phyloP scores from a whole-genome alignment of 2,797 vertebrate species.

The Vespertilio murinus region DNA sequence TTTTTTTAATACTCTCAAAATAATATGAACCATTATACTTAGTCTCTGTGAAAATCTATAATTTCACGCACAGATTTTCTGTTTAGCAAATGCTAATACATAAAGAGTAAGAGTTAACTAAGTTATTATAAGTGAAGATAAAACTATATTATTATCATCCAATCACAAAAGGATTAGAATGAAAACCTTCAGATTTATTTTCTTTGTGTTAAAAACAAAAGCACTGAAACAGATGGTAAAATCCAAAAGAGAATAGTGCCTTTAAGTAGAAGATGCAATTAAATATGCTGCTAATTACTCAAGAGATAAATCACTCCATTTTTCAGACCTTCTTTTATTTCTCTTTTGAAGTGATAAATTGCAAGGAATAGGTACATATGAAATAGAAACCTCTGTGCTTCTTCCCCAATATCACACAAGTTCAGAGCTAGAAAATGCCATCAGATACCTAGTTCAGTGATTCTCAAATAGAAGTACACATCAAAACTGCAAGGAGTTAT shows the following conservation, averaged over 20 bases:
- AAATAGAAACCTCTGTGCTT: not conserved
- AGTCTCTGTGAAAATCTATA: not conserved
- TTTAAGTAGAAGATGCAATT: not conserved
- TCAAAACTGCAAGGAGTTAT: not conserved
- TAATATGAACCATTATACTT: not conserved
- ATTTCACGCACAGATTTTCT: conserved; percentile 41
- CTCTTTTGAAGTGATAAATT: not conserved
- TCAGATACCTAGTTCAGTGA: not conserved
- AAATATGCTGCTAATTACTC: not conserved
- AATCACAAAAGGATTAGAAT: not conserved
- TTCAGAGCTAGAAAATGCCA: not conserved
- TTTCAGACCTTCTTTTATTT: not conserved
- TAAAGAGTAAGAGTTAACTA: not conserved
- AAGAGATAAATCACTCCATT: not conserved
- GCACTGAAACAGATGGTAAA: not conserved
- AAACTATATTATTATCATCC: conserved; percentile 2
- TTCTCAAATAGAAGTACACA: not conserved
- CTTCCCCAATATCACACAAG: not conserved
- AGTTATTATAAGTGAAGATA: not conserved
- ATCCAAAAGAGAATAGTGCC: not conserved
- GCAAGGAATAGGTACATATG: not conserved
- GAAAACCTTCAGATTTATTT: conserved; percentile 11
- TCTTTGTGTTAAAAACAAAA: conserved; percentile 44
- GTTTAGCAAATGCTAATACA: conserved; percentile 14
- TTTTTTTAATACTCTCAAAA: conserved; percentile 48